Evolutionary conservation across 2,888 invertebrate genomes (phyloP).

Genomic region (Achlya flavicornis): DNA sequence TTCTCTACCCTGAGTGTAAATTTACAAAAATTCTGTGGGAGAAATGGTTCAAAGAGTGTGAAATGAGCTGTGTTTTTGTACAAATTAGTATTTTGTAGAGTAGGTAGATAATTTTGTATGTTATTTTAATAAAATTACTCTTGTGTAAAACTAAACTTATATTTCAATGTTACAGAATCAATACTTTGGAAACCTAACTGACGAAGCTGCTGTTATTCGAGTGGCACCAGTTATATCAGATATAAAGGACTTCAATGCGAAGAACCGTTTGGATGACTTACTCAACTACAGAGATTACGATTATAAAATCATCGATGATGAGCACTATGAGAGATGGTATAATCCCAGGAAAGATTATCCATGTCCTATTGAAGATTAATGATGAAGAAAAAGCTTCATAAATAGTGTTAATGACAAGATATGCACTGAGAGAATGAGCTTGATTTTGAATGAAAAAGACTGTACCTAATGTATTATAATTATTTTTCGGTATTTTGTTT

Average conservation of each 20-base stretch:
- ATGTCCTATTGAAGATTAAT: conserved; percentile 54
- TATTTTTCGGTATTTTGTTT: too few relatives aligned
- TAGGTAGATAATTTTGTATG: too few relatives aligned
- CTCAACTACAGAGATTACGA: conserved; percentile 74
- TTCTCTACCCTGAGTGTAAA: too few relatives aligned
- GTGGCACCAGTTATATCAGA: conserved; percentile 61
- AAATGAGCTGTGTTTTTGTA: too few relatives aligned
- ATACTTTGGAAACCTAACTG: conserved; percentile 67
- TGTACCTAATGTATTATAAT: too few relatives aligned
- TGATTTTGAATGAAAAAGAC: too few relatives aligned
- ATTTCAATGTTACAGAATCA: conserved; percentile 49
- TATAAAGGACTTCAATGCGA: conserved; percentile 69
- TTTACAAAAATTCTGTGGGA: too few relatives aligned
- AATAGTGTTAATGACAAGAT: too few relatives aligned
- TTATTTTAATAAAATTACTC: not conserved
- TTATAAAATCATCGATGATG: conserved; percentile 57
- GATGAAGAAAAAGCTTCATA: conserved; percentile 9
- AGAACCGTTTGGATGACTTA: conserved; percentile 67
- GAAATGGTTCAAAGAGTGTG: too few relatives aligned
- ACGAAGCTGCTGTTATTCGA: conserved; percentile 61
- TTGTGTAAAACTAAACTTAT: not conserved
- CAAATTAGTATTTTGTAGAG: too few relatives aligned
- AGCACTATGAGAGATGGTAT: conserved; percentile 60
- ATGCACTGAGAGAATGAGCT: too few relatives aligned
- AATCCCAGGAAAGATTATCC: conserved; percentile 52